These are phyloP conservation scores for Dicerorhinus sumatrensis DNA, from an alignment of 2,113 vertebrate genomes.

Conservation along the genomic window DNA sequence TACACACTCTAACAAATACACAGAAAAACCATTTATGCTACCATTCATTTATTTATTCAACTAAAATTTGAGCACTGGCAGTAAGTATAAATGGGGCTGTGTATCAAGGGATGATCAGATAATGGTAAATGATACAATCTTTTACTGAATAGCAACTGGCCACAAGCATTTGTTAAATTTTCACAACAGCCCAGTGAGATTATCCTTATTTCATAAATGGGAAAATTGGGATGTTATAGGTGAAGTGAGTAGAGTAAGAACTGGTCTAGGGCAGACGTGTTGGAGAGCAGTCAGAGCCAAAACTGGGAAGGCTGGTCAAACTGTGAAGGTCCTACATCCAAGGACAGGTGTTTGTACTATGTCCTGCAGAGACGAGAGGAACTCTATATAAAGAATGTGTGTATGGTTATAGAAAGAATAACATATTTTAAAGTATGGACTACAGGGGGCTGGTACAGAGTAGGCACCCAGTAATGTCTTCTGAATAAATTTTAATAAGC, in stretches of 20 bases:
- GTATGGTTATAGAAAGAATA: not conserved
- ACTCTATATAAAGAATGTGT: not conserved
- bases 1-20: not conserved
- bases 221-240: not conserved
- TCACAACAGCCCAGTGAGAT: not conserved
- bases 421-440: not conserved
- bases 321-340: not conserved
- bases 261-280: not conserved
- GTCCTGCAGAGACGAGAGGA: not conserved
- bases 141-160: not conserved
- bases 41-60: slow-evolving; percentile 9
- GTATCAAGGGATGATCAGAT: not conserved
- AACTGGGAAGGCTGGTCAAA: not conserved
- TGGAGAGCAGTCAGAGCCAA: not conserved
- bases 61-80: not conserved
- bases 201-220: not conserved
- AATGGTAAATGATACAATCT: not conserved
- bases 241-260: not conserved
- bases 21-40: not conserved
- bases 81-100: not conserved
- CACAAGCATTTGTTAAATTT: not conserved
- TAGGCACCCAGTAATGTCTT: not conserved
- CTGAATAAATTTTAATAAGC: not conserved
- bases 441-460: not conserved
- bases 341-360: not conserved